A percentile compares a stretch with the other conserved stretches of the same genome.
phyloP scores from a whole-genome alignment of 92 coral and sea anemone genomes.

The Zoanthus sociatus region DNA sequence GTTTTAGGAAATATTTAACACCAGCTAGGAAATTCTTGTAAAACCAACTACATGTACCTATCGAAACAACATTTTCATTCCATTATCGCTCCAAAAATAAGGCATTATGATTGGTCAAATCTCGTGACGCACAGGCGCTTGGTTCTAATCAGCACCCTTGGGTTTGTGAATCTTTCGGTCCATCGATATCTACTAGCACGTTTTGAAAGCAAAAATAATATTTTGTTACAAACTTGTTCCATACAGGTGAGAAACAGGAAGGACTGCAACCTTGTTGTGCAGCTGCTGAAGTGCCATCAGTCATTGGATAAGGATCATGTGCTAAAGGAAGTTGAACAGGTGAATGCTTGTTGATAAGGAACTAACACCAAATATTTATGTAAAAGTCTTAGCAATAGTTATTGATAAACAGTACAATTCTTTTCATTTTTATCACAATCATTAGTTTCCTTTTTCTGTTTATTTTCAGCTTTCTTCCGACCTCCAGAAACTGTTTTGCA shows the following conservation, averaged over 20 bases:
- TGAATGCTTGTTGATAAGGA: slow-evolving; percentile 12
- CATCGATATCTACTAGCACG: neutral
- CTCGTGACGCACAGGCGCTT: neutral
- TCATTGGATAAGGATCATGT: slow-evolving; percentile 77
- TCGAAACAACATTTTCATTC: too few species aligned
- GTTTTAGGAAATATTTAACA: too few species aligned
- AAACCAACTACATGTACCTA: too few species aligned
- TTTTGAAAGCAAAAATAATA: neutral
- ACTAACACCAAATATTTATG: neutral
- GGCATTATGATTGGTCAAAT: too few species aligned
- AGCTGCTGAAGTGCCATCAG: slow-evolving; percentile 92
- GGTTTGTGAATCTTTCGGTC: neutral
- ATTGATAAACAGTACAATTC: neutral
- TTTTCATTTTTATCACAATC: neutral
- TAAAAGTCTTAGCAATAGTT: too few species aligned
- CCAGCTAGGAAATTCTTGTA: too few species aligned
- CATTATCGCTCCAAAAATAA: too few species aligned
- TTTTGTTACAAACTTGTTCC: neutral
- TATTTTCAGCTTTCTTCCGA: slow-evolving; percentile 31
- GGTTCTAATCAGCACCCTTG: too few species aligned
- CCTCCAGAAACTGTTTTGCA: slow-evolving; percentile 38
- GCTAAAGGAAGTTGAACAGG: slow-evolving; percentile 71
- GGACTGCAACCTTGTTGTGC: slow-evolving; percentile 90
- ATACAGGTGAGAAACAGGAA: slow-evolving; percentile 80
- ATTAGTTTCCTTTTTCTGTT: neutral